These are phyloP conservation scores for Zapornia atra DNA, from an alignment of 2,113 vertebrate genomes.

Conservation along the genomic window DNA sequence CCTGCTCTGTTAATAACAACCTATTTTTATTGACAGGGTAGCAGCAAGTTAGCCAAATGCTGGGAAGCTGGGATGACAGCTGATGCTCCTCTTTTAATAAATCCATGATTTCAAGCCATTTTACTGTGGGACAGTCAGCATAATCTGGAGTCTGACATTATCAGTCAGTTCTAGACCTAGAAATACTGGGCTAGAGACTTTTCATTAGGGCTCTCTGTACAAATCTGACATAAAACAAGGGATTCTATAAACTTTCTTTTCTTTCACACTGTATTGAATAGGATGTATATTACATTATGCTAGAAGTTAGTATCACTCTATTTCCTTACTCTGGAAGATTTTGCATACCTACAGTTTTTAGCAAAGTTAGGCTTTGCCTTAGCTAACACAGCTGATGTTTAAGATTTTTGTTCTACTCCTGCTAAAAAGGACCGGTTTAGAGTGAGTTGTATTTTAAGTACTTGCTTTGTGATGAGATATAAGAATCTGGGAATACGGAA, in stretches of 20 bases:
- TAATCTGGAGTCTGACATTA: not conserved
- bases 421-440: not conserved
- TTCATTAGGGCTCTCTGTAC: not conserved
- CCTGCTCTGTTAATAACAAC: slow-evolving; percentile 8
- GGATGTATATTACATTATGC: not conserved
- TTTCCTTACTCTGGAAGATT: not conserved
- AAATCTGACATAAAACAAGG: not conserved
- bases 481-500: not conserved
- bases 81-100: slow-evolving; percentile 23
- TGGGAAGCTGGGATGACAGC: slow-evolving; percentile 9
- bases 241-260: not conserved
- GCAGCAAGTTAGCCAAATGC: not conserved
- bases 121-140: not conserved
- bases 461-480: not conserved
- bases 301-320: not conserved
- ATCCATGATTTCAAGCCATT: not conserved
- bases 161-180: not conserved
- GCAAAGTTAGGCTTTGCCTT: not conserved
- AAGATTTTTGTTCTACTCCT: not conserved
- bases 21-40: slow-evolving; percentile 15
- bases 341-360: not conserved
- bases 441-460: not conserved
- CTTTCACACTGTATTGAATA: not conserved
- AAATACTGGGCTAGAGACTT: not conserved
- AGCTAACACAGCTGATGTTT: not conserved